Percentiles rank a stretch among this genome's conserved stretches.
Conservation (phyloP, 1,140 invertebrate species). For the Pachypeltis micranthus region DNA sequence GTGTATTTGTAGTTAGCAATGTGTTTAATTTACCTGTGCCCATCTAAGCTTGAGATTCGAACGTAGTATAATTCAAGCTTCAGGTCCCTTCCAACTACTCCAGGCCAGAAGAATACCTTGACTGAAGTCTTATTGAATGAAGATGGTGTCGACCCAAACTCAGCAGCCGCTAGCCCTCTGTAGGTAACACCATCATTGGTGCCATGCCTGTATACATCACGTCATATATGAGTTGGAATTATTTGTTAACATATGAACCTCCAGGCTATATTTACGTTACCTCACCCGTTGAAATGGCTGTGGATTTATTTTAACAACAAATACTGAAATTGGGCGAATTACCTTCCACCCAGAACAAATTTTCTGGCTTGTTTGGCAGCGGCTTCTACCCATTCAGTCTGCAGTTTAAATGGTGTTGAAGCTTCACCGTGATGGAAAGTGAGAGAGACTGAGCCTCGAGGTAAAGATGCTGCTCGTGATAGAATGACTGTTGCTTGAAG, state of each 20-base stretch:
- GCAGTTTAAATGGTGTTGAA: conserved; percentile 33
- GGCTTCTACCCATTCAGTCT: conserved; percentile 34
- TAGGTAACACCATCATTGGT: not conserved
- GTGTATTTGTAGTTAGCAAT: not conserved
- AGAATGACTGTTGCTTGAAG: conserved; percentile 35
- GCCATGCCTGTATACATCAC: not conserved
- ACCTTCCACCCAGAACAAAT: not conserved
- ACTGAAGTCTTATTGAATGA: not conserved
- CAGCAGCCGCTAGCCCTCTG: conserved; percentile 21
- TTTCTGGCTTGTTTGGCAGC: not conserved
- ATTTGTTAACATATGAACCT: not conserved
- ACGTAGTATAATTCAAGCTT: conserved; percentile 14
- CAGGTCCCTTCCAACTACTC: conserved; percentile 7
- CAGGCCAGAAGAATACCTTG: conserved; percentile 10
- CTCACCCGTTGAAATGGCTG: not conserved
- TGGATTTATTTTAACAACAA: not conserved
- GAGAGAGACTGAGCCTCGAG: conserved; percentile 35
- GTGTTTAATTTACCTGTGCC: conserved; percentile 17
- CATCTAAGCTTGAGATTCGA: conserved; percentile 16
- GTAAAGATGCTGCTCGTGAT: conserved; percentile 30
- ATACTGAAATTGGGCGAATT: not conserved
- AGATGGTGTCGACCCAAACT: conserved; percentile 13
- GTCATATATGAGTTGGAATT: not conserved
- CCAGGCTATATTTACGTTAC: not conserved
- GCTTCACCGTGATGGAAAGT: conserved; percentile 31